Percentiles rank a stretch among this genome's conserved stretches.
phyloP scores from a whole-genome alignment of 2,113 vertebrate genomes.

The Bubalus kerabau region DNA sequence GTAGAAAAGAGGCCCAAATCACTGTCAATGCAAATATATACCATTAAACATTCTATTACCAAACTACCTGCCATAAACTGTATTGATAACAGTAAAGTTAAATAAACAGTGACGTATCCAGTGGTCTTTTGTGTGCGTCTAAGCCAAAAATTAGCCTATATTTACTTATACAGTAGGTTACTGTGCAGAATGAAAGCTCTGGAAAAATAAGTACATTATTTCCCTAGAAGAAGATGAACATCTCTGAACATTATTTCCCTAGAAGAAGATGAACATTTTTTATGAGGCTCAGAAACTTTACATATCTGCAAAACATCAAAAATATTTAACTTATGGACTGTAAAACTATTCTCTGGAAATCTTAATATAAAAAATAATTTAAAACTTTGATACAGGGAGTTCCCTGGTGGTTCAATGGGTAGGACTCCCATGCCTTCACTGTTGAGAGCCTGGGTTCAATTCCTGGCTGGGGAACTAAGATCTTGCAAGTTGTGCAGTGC shows the following conservation, averaged over 20 bases:
- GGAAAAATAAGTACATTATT: neutral
- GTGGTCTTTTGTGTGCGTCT: neutral
- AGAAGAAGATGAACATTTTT: neutral
- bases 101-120: neutral
- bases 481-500: neutral
- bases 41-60: neutral
- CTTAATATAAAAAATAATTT: conserved; percentile 6
- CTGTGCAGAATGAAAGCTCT: conserved; percentile 12
- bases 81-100: neutral
- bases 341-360: conserved; percentile 17
- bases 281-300: neutral
- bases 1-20: neutral
- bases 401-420: neutral
- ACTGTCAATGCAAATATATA: neutral
- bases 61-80: neutral
- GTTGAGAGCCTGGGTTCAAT: neutral
- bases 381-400: neutral
- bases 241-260: neutral
- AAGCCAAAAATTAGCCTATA: neutral
- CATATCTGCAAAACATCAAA: neutral
- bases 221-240: neutral
- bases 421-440: neutral
- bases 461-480: neutral
- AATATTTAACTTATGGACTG: neutral
- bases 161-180: neutral